Percentiles rank a stretch among this genome's conserved stretches.
Conservation (phyloP, 2,888 invertebrate species). For the Cantharis rufa region DNA sequence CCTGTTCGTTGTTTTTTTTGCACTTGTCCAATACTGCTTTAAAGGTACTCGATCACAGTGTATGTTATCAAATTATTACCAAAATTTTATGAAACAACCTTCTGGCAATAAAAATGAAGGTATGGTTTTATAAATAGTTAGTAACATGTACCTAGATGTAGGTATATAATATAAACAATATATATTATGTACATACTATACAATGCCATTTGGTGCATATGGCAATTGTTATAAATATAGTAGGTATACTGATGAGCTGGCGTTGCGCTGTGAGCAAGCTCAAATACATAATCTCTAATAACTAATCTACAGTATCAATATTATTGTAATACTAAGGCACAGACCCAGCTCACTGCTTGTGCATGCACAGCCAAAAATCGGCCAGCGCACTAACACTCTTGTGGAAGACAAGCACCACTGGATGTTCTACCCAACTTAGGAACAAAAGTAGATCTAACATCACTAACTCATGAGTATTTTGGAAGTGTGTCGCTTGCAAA, state of each 20-base stretch:
- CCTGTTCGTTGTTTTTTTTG: conserved; percentile 40
- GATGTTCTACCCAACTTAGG: conserved; percentile 56
- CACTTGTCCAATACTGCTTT: conserved; percentile 46
- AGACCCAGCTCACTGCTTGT: conserved; percentile 58
- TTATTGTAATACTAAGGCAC: conserved; percentile 60
- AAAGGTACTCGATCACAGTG: conserved; percentile 54
- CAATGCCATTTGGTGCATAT: conserved; percentile 44
- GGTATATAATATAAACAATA: conserved; percentile 40
- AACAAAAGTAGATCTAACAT: conserved; percentile 51
- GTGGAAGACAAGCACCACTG: conserved; percentile 58
- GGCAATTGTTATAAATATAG: conserved; percentile 24
- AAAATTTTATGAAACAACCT: conserved; percentile 12
- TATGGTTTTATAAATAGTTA: conserved; percentile 9
- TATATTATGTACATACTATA: conserved; percentile 45
- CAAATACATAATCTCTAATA: conserved; percentile 50
- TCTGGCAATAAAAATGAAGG: background rate
- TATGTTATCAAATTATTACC: conserved; percentile 36
- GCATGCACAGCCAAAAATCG: conserved; percentile 34
- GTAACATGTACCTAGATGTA: conserved; percentile 34
- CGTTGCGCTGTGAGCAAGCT: conserved; percentile 54
- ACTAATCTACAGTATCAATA: conserved; percentile 53
- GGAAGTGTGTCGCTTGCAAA: conserved; percentile 33
- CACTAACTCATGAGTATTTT: conserved; percentile 37
- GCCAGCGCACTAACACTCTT: conserved; percentile 46
- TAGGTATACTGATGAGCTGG: conserved; percentile 45